Conservation (phyloP, 2,113 vertebrate genomes). For the Pitta sordida region DNA sequence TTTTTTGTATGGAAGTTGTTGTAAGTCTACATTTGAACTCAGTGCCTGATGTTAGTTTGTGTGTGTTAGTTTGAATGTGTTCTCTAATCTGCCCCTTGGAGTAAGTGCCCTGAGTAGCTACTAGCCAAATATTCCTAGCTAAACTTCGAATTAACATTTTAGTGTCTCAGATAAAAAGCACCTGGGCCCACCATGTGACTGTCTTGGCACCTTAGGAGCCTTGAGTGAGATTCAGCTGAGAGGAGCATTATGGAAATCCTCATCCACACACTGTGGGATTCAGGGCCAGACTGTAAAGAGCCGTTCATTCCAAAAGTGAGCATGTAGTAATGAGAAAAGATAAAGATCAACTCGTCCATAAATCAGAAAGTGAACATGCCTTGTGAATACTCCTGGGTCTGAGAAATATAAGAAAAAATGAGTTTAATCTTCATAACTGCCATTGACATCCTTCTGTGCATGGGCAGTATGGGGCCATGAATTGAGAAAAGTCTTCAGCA, state of each 20-base stretch:
- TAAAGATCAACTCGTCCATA: background rate
- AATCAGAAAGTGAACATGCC: background rate
- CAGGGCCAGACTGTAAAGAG: background rate
- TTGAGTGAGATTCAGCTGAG: background rate
- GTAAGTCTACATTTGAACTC: background rate
- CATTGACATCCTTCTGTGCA: background rate
- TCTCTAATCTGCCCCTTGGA: background rate
- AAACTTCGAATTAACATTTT: background rate
- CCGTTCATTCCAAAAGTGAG: background rate
- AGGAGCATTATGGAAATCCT: background rate
- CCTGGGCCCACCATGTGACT: background rate
- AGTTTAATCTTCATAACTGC: background rate
- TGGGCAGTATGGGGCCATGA: background rate
- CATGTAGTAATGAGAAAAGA: background rate
- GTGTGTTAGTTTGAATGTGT: background rate
- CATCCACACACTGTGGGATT: accelerated
- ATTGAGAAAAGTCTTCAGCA: background rate
- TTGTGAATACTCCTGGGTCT: background rate
- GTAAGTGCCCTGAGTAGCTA: background rate
- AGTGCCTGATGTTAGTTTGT: background rate
- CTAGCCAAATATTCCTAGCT: background rate
- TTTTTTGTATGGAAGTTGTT: background rate
- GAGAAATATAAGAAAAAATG: background rate
- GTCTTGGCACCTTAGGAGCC: background rate
- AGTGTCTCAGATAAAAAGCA: background rate